These are phyloP conservation scores for Teinopalpus imperialis DNA, from an alignment of 2,888 invertebrate species.

Conservation along the genomic window DNA sequence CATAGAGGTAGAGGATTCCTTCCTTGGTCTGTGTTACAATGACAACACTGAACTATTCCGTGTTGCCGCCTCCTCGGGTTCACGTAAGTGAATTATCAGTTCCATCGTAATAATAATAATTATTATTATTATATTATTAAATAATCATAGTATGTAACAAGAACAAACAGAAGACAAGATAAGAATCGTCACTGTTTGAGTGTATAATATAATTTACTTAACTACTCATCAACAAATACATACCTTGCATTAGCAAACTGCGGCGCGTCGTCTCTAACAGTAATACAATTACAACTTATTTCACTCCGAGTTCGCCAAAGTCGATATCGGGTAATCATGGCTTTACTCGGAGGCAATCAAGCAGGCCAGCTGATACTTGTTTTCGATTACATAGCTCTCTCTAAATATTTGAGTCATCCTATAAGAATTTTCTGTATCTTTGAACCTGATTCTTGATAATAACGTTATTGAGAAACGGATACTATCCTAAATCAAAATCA, in stretches of 20 bases:
- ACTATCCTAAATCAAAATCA: too few relatives aligned
- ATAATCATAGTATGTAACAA: too few relatives aligned
- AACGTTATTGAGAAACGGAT: slow-evolving; percentile 51
- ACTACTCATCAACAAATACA: not conserved
- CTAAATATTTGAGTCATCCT: slow-evolving; percentile 35
- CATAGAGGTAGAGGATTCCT: too few relatives aligned
- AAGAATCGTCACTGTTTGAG: too few relatives aligned
- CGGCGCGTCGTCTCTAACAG: slow-evolving; percentile 22
- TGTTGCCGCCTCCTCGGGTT: too few relatives aligned
- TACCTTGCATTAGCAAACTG: slow-evolving; percentile 33
- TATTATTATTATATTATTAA: too few relatives aligned
- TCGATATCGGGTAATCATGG: slow-evolving; percentile 15
- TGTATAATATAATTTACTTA: too few relatives aligned
- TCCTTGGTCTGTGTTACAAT: too few relatives aligned
- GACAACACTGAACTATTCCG: too few relatives aligned
- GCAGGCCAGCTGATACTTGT: slow-evolving; percentile 5
- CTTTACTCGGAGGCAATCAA: slow-evolving; percentile 10
- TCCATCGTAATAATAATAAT: too few relatives aligned
- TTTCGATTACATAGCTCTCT: slow-evolving; percentile 14
- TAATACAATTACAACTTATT: slow-evolving; percentile 21
- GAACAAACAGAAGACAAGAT: too few relatives aligned
- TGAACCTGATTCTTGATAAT: slow-evolving; percentile 53
- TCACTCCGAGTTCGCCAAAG: slow-evolving; percentile 14
- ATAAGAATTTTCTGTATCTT: slow-evolving; percentile 61
- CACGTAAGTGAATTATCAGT: too few relatives aligned